phyloP scores from a whole-genome alignment of 2,113 vertebrate genomes.

The Melanotaenia duboulayi region DNA sequence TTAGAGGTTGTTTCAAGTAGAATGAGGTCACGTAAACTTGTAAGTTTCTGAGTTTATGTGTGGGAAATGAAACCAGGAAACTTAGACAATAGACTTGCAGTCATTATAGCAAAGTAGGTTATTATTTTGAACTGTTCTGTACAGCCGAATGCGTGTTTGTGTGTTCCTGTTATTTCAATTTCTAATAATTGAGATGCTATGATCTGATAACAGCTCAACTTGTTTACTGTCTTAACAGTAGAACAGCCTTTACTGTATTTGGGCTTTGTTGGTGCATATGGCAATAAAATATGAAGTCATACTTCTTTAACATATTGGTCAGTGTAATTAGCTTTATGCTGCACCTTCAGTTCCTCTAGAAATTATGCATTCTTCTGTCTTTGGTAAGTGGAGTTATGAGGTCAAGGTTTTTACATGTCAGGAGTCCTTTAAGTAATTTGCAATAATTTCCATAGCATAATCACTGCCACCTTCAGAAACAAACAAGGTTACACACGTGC shows the following conservation, averaged over 20 bases:
- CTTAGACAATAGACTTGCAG: conserved; percentile 76
- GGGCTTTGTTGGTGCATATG: conserved; percentile 34
- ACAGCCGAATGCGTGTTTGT: conserved; percentile 61
- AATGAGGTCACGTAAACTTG: conserved; percentile 75
- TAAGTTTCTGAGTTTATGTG: conserved; percentile 77
- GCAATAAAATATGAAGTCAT: conserved; percentile 29
- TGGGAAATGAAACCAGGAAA: conserved; percentile 81
- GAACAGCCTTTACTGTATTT: conserved; percentile 13
- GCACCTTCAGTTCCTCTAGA: conserved; percentile 66
- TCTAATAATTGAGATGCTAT: conserved; percentile 54
- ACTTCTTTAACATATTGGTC: conserved; percentile 49
- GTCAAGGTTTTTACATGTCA: conserved; percentile 81
- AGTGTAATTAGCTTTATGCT: conserved; percentile 62
- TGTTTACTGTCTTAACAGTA: conserved; percentile 41
- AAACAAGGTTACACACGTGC: conserved; percentile 79
- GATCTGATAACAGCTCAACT: conserved; percentile 19
- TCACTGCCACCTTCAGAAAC: conserved; percentile 81
- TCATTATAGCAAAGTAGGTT: conserved; percentile 66
- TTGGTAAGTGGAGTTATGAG: conserved; percentile 69
- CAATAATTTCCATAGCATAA: conserved; percentile 85
- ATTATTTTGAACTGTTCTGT: conserved; percentile 71
- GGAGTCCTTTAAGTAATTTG: conserved; percentile 84
- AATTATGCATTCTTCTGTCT: conserved; percentile 72
- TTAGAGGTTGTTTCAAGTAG: conserved; percentile 91
- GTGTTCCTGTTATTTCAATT: conserved; percentile 72